A percentile compares a stretch with the other conserved stretches of the same genome.
These are phyloP conservation scores for Gasterosteus aculeatus DNA, from an alignment of 2,113 vertebrate genomes.

Conservation along the genomic window DNA sequence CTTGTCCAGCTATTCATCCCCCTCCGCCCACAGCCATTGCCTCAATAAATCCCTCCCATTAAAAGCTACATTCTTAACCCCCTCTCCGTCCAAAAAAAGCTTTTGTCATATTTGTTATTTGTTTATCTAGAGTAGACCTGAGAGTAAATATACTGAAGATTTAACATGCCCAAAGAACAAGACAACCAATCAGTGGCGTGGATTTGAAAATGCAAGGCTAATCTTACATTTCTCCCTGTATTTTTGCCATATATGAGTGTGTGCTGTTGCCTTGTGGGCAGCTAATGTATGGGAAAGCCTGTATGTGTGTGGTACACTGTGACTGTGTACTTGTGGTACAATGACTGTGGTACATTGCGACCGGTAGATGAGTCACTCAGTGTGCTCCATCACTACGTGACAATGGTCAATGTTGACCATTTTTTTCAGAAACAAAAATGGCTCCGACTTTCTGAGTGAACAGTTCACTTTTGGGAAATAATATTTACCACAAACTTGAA, in stretches of 20 bases:
- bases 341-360: too few species aligned
- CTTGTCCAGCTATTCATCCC: neutral
- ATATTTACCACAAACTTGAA: too few species aligned
- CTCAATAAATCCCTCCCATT: neutral
- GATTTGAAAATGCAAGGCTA: too few species aligned
- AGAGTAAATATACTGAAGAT: neutral
- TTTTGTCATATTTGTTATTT: neutral
- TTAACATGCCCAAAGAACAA: neutral
- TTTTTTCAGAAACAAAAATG: too few species aligned
- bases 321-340: constrained; percentile 13
- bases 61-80: neutral
- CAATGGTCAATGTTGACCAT: too few species aligned
- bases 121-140: neutral
- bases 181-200: neutral
- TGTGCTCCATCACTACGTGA: too few species aligned
- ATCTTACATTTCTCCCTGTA: neutral
- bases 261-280: neutral
- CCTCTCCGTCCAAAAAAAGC: too few species aligned
- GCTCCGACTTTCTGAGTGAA: too few species aligned
- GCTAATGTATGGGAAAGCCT: neutral
- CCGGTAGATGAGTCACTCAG: too few species aligned
- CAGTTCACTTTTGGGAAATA: too few species aligned
- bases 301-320: constrained; percentile 18
- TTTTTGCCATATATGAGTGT: constrained; percentile 1
- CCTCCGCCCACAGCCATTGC: neutral